Percentiles rank a stretch among this genome's conserved stretches.
Evolutionary conservation across 2,113 vertebrate genomes (phyloP).

Genomic region (Brevimyrus niger): DNA sequence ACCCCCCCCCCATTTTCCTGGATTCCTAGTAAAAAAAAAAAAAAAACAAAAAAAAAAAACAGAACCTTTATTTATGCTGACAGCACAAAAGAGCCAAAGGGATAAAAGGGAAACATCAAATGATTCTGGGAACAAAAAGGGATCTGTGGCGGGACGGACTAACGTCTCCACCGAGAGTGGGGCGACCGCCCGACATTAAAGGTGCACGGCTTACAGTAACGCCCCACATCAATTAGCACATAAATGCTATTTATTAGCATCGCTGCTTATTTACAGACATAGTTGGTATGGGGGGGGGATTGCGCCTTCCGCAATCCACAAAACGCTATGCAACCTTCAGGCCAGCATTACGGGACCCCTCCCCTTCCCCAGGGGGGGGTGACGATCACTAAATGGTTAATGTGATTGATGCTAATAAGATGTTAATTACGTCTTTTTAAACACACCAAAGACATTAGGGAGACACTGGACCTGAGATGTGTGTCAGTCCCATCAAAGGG

Average conservation of each 20-base stretch:
- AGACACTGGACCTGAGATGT: background rate
- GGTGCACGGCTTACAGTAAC: background rate
- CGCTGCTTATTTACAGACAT: background rate
- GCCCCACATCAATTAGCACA: background rate
- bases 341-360: background rate
- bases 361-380: background rate
- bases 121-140: background rate
- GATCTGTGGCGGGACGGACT: background rate
- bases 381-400: background rate
- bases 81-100: background rate
- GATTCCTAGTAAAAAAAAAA: background rate
- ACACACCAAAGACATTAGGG: background rate
- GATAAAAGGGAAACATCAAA: background rate
- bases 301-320: background rate
- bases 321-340: background rate
- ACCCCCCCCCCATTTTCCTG: background rate
- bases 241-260: background rate
- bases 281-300: too few relatives aligned
- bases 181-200: background rate
- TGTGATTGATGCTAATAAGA: background rate
- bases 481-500: background rate
- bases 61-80: background rate
- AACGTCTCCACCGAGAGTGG: background rate
- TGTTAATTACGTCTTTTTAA: background rate
- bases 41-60: too few relatives aligned